These are phyloP conservation scores for Thymelicus sylvestris DNA, from an alignment of 2,888 invertebrate genomes.

Conservation along the genomic window DNA sequence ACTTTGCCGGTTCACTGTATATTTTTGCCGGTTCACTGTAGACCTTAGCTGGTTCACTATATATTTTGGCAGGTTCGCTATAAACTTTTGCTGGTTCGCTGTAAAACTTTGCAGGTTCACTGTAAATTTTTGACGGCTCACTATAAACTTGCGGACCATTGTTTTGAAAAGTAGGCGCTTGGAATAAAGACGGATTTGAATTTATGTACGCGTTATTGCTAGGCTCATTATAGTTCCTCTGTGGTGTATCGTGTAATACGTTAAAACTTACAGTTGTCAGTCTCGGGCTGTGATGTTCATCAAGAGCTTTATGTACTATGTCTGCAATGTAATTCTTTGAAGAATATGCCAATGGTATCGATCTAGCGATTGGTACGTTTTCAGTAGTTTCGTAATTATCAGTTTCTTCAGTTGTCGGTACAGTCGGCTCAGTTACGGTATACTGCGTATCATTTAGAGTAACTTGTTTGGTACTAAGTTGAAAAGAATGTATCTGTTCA, in stretches of 20 bases:
- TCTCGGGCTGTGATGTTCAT: conserved; percentile 57
- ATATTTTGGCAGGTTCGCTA: conserved; percentile 78
- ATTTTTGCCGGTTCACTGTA: conserved; percentile 82
- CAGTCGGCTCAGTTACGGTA: conserved; percentile 63
- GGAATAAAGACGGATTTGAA: conserved; percentile 47
- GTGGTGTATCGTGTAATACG: conserved; percentile 61
- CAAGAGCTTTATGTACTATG: conserved; percentile 54
- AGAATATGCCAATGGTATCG: conserved; percentile 32
- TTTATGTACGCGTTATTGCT: conserved; percentile 32
- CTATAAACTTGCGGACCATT: conserved; percentile 66
- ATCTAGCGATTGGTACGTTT: conserved; percentile 31
- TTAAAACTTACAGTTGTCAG: conserved; percentile 70
- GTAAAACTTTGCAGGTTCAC: conserved; percentile 76
- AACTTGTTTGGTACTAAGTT: conserved; percentile 76
- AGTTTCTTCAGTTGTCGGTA: conserved; percentile 20
- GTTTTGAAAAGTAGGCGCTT: conserved; percentile 52
- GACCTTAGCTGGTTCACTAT: conserved; percentile 80
- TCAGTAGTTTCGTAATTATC: conserved; percentile 31
- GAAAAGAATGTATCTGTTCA: conserved; percentile 72
- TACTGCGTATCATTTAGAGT: conserved; percentile 56
- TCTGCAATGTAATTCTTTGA: conserved; percentile 37
- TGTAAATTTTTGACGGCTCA: conserved; percentile 64
- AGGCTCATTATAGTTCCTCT: conserved; percentile 41
- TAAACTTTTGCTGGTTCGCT: conserved; percentile 77
- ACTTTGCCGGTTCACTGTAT: conserved; percentile 84